Evolutionary conservation across 2,888 invertebrate genomes (phyloP).

Genomic region (Leptinotarsa tumamoca): DNA sequence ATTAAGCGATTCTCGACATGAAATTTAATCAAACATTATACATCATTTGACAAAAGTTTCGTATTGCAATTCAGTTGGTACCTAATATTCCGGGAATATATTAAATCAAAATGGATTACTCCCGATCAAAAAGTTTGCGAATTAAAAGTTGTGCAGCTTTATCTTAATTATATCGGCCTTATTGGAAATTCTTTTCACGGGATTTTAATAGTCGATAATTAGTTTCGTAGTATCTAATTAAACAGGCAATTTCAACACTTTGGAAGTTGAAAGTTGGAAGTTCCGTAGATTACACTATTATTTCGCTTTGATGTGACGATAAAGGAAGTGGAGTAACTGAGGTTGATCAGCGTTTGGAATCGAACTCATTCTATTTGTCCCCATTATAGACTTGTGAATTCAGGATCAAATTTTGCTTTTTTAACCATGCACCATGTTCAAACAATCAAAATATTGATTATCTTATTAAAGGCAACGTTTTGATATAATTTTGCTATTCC

Average conservation of each 20-base stretch:
- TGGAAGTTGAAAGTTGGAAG: constrained; percentile 10
- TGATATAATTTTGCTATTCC: too few relatives aligned
- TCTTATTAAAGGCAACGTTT: too few relatives aligned
- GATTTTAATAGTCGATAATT: constrained; percentile 39
- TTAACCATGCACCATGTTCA: too few relatives aligned
- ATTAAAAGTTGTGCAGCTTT: constrained; percentile 45
- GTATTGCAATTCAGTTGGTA: constrained; percentile 5
- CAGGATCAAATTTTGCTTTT: too few relatives aligned
- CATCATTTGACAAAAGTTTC: constrained; percentile 6
- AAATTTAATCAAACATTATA: constrained; percentile 12
- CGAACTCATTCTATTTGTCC: neutral
- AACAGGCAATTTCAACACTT: constrained; percentile 21
- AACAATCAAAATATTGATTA: too few relatives aligned
- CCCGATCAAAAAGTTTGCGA: constrained; percentile 48
- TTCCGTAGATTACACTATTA: neutral
- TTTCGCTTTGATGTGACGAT: constrained; percentile 1
- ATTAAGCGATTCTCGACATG: neutral
- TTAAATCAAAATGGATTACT: constrained; percentile 40
- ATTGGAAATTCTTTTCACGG: constrained; percentile 35
- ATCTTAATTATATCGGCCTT: constrained; percentile 46
- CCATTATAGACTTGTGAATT: neutral
- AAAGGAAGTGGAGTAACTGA: neutral
- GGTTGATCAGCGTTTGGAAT: neutral
- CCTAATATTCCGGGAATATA: neutral
- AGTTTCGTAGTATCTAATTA: constrained; percentile 35